Percentiles rank a stretch among this genome's conserved stretches.
Evolutionary conservation across 2,888 invertebrate species (phyloP).

Genomic region (Molorchus minor): DNA sequence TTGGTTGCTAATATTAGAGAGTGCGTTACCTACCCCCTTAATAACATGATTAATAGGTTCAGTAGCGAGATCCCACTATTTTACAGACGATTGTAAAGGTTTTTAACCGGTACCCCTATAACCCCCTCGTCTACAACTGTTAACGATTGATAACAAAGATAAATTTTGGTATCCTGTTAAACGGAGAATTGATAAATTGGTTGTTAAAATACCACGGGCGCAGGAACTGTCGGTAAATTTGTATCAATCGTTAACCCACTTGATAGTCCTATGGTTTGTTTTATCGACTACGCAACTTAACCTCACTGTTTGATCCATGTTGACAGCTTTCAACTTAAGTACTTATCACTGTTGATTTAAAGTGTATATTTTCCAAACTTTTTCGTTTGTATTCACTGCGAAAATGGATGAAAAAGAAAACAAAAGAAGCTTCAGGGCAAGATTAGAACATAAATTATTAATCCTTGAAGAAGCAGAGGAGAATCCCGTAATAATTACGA

Average conservation of each 20-base stretch:
- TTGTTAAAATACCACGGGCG: neutral
- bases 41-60: conserved; percentile 6
- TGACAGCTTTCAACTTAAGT: too few relatives aligned
- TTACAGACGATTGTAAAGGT: too few relatives aligned
- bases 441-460: neutral
- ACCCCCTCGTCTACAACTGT: too few relatives aligned
- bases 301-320: too few relatives aligned
- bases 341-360: too few relatives aligned
- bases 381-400: neutral
- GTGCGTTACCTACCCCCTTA: neutral
- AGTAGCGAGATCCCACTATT: too few relatives aligned
- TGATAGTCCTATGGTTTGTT: too few relatives aligned
- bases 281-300: too few relatives aligned
- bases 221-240: neutral
- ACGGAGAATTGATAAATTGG: neutral
- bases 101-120: too few relatives aligned
- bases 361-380: too few relatives aligned
- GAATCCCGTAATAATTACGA: conserved; percentile 5
- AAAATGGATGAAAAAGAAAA: neutral
- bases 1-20: neutral
- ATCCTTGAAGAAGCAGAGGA: conserved; percentile 3
- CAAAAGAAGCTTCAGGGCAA: neutral
- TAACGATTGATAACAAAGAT: neutral
- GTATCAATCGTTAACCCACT: neutral
- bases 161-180: conserved; percentile 9